Evolutionary conservation across 1,140 invertebrate genomes (phyloP), one percentile per base, ranked within the genome.

Genomic region (Drosophila paulistorum): DNA sequence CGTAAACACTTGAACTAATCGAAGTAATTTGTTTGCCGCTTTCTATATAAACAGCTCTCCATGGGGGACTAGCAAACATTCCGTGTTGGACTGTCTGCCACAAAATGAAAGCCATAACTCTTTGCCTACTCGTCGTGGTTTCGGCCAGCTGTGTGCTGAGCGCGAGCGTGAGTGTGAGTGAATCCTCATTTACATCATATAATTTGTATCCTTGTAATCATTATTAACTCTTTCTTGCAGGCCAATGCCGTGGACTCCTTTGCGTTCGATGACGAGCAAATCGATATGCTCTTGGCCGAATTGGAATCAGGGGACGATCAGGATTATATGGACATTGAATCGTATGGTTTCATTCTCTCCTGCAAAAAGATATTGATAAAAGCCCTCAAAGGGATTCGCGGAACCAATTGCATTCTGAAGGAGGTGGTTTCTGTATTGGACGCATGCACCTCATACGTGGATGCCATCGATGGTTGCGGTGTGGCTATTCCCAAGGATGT

Each of bases 361-460:
- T 66, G 77, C 65, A 51, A 26, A 4, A 60, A 42, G 0, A 7
- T 59, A 0, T 7, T 90, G 13, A 66, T 23, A n/a, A 62, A 58
- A 10, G 68, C 39, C 7, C 35, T 69, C 7, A 79, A 69, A 39
- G 57, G 76, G 2, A 6, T 75, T 14, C 77, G 80, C n/a, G 86
- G 81, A 14, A 69, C 79, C 39, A 74, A 70, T 45, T 90, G 86
- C 63, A 75, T 71, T 26, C 3, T 90, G 0, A 74, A 82, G 30
- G 66, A 82, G 39, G 77, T 77, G 1, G 41, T 17, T 11, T 23
- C 30, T 1, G 33, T 90, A 0, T 1, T 82, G 60, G 14, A 13
- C 0, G 65, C 74, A n/a, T 62, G 68, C 63, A 74, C 79, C 7
- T 5, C 3, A 1, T 90, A 86, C 30, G 10, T 90, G 2, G 60